Base-by-base conservation (phyloP, 2,888 invertebrate species). In the Nomada goodeniana region DNA sequence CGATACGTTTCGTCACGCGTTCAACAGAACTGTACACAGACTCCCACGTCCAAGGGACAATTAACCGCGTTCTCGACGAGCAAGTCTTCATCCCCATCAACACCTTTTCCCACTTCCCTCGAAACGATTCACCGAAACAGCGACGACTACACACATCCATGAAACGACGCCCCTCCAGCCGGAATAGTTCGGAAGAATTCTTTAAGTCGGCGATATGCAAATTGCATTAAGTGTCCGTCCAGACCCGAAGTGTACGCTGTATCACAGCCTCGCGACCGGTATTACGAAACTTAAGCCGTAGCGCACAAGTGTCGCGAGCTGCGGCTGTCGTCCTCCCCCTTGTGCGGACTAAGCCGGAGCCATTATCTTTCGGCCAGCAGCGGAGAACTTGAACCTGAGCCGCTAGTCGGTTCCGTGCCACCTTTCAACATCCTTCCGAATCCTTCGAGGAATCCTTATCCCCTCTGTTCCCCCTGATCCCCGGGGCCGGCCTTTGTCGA, bases 251-350 rank as follows among this genome's bases (percentile, higher is more conserved):
- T 90, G 90, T 90, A 89, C 89, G 84, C 85, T 83, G 90, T 90
- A 91, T 91, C 89, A 89, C 90, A 85, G 89, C 85, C 88, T 76
- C 80, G 80, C 83, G 86, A 88, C 86, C 86, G 91, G 92, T 90
- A 92, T 92, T 91, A 91, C 90, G 91, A 92, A 92, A 92, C 92
- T 92, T 92, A 90, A 91, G 91, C 91, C 90, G 89, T 92, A 89
- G 89, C 89, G 89, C 90, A 90, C 91, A 90, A 92, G 91, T 91
- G 92, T 92, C 91, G 91, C 90, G 82, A 80, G 78, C 80, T 76
- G 76, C 71, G 73, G 80, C 60, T 68, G 69, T 76, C 76, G 60
- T 82, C 73, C 79, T 78, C 23, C 74, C 85, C 86, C 89, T 90
- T 89, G 90, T 90, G 74, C 77, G 70, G 80, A 85, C 77, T 90